A percentile compares a stretch with the other conserved stretches of the same genome.
These are phyloP conservation scores for Paraplagusia blochii DNA, from an alignment of 2,113 vertebrate genomes.

Conservation along the genomic window DNA sequence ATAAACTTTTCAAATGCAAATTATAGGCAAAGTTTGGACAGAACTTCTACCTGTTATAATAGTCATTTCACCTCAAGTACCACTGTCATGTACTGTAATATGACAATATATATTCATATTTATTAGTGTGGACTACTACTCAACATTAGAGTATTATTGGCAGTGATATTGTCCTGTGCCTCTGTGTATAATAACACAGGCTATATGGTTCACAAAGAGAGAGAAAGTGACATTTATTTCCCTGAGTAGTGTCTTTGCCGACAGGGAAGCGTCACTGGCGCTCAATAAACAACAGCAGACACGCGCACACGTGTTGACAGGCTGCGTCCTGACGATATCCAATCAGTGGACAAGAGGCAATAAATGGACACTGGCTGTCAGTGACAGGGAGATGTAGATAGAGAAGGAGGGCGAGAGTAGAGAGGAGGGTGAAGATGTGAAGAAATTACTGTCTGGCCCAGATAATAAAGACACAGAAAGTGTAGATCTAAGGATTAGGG, in stretches of 20 bases:
- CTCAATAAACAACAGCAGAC: constrained; percentile 44
- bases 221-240: constrained; percentile 64
- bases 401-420: constrained; percentile 22
- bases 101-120: too few relatives aligned
- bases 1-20: too few relatives aligned
- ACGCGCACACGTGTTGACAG: constrained; percentile 47
- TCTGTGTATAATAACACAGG: constrained; percentile 61
- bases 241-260: constrained; percentile 43
- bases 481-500: constrained; percentile 16
- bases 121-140: too few relatives aligned
- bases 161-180: constrained; percentile 62
- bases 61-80: too few relatives aligned
- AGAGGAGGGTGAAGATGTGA: constrained; percentile 1
- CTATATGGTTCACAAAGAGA: constrained; percentile 41
- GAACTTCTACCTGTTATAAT: too few relatives aligned
- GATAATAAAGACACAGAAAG: constrained; percentile 15
- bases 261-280: constrained; percentile 19
- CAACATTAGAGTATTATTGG: constrained; percentile 31
- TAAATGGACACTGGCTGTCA: constrained; percentile 60
- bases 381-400: constrained; percentile 54
- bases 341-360: constrained; percentile 44
- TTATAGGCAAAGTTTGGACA: too few relatives aligned
- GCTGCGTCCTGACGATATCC: constrained; percentile 45
- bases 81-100: too few relatives aligned
- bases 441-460: constrained; percentile 1